Evolutionary conservation across 1,140 invertebrate species (phyloP).

Genomic region (Holcopasites calliopsidis): DNA sequence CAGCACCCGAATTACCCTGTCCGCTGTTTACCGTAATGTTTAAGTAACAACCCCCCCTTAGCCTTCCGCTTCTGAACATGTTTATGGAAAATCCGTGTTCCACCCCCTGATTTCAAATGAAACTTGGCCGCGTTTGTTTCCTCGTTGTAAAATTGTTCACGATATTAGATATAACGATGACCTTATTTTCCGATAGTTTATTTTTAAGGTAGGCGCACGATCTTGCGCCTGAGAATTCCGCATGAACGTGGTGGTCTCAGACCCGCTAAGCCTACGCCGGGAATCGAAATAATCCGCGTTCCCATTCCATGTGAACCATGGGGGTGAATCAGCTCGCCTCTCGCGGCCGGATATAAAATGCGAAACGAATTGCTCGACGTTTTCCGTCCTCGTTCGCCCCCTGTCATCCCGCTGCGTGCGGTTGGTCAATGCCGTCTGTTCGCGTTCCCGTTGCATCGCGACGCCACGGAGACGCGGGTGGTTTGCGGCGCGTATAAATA

Average conservation of each 20-base stretch:
- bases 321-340: constrained; percentile 52
- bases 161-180: no score
- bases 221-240: no score
- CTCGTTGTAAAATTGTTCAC: no score
- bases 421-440: not conserved
- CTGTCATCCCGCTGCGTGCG: constrained; percentile 1
- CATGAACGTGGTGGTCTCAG: constrained; percentile 11
- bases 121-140: constrained; percentile 8
- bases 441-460: constrained; percentile 54
- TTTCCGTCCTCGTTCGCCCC: not conserved
- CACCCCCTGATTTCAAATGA: no score
- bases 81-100: not conserved
- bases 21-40: constrained; percentile 69
- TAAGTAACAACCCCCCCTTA: constrained; percentile 56
- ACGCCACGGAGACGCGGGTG: constrained; percentile 66
- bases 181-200: no score
- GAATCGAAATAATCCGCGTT: constrained; percentile 75
- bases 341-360: constrained; percentile 72
- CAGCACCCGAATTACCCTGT: constrained; percentile 70
- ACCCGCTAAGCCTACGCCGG: constrained; percentile 68
- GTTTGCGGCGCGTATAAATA: constrained; percentile 74
- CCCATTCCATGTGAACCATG: constrained; percentile 28
- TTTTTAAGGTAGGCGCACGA: no score
- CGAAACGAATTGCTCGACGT: constrained; percentile 73
- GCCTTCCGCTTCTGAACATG: constrained; percentile 7